These are phyloP conservation scores for Drosophila chauvacae DNA, from an alignment of 1,140 invertebrate genomes.

Conservation along the genomic window DNA sequence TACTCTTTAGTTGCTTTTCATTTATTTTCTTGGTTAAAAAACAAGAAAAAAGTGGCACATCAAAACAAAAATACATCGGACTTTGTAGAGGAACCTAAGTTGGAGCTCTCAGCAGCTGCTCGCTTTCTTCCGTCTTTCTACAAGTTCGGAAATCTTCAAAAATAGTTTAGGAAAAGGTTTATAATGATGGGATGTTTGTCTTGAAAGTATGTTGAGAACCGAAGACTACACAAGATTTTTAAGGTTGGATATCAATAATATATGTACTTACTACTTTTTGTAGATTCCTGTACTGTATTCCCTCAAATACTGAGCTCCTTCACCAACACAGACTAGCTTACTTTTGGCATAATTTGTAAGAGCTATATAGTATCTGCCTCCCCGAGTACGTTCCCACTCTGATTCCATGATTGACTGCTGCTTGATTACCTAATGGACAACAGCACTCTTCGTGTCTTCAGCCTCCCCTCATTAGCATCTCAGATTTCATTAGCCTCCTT, in stretches of 20 bases:
- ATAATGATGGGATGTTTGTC: conserved; percentile 3
- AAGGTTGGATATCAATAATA: background rate
- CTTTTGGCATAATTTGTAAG: background rate
- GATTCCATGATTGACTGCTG: conserved; percentile 14
- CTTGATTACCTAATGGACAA: conserved; percentile 38
- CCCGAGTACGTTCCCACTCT: background rate
- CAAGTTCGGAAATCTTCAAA: background rate
- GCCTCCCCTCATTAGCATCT: conserved; percentile 55
- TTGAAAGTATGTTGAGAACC: background rate
- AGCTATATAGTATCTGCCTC: background rate
- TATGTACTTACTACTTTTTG: background rate
- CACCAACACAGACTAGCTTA: background rate
- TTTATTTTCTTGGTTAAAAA: conserved; percentile 7
- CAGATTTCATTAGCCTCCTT: conserved; percentile 46
- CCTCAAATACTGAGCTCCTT: background rate
- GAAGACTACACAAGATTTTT: background rate
- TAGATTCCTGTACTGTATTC: background rate
- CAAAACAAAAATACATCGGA: conserved; percentile 19
- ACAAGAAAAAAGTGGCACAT: conserved; percentile 12
- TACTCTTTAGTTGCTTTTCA: conserved; percentile 3
- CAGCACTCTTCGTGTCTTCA: conserved; percentile 26
- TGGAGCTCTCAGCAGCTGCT: conserved; percentile 1
- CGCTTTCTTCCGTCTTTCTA: conserved; percentile 8
- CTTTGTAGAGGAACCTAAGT: background rate
- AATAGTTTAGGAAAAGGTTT: background rate